Evolutionary conservation across 2,888 invertebrate genomes (phyloP).

Genomic region (Drosophila paramelanica): DNA sequence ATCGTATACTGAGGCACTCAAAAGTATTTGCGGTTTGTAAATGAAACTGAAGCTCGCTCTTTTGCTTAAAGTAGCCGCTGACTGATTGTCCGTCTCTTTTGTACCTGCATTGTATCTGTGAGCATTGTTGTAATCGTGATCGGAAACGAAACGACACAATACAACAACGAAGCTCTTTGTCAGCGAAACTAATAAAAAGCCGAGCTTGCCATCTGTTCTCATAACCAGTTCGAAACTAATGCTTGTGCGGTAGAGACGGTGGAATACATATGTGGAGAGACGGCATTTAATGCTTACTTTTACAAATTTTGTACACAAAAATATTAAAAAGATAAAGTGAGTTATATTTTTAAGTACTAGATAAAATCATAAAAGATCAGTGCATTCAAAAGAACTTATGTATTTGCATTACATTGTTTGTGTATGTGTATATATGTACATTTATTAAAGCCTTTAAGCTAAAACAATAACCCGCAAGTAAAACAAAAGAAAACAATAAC

Average conservation of each 20-base stretch:
- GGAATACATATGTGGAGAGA: conserved; percentile 25
- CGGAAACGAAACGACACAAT: conserved; percentile 27
- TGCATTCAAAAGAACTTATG: too few relatives aligned
- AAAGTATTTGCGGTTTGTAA: conserved; percentile 63
- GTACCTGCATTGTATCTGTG: conserved; percentile 30
- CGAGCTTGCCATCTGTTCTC: conserved; percentile 76
- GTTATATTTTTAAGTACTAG: conserved; percentile 15
- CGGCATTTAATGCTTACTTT: conserved; percentile 14
- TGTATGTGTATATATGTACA: too few relatives aligned
- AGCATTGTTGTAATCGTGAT: conserved; percentile 56
- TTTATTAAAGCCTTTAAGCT: too few relatives aligned
- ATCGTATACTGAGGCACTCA: conserved; percentile 41
- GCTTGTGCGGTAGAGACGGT: conserved; percentile 63
- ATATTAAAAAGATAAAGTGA: conserved; percentile 39
- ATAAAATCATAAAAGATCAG: too few relatives aligned
- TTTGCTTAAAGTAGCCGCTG: neutral
- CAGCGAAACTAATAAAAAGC: conserved; percentile 82
- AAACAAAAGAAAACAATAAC: too few relatives aligned
- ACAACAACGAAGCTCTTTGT: conserved; percentile 81
- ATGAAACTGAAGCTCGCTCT: conserved; percentile 15
- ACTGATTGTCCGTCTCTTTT: conserved; percentile 34
- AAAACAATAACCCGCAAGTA: too few relatives aligned
- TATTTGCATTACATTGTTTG: too few relatives aligned
- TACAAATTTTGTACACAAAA: conserved; percentile 19
- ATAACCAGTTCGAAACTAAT: conserved; percentile 75